These are phyloP conservation scores for Drosophila vallismaia DNA, from an alignment of 2,888 invertebrate species.

Conservation along the genomic window DNA sequence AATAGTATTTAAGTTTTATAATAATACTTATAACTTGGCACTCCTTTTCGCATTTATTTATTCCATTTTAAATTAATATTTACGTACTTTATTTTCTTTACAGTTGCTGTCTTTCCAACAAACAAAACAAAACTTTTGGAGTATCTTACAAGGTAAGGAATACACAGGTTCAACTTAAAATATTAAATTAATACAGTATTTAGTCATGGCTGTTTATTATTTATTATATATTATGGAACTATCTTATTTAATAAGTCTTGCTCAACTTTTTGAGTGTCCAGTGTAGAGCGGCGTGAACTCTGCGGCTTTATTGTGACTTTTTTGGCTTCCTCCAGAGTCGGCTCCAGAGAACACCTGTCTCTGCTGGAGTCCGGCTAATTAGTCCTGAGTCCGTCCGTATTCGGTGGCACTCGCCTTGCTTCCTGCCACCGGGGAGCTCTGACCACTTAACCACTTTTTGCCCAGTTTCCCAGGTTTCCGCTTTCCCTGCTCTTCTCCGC, in stretches of 20 bases:
- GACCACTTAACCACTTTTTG: background rate
- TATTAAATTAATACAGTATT: too few species aligned
- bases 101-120: too few species aligned
- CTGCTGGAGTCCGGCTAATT: slow-evolving; percentile 17
- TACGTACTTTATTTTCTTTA: too few species aligned
- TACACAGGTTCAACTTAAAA: too few species aligned
- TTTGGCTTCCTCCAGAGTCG: slow-evolving; percentile 4
- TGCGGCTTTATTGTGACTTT: slow-evolving; percentile 3
- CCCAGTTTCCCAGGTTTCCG: background rate
- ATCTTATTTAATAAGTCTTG: background rate
- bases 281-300: slow-evolving; percentile 7
- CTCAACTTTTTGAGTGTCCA: background rate
- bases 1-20: too few species aligned
- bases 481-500: background rate
- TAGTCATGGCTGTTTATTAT: too few species aligned
- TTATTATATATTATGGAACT: too few species aligned
- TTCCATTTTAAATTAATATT: too few species aligned
- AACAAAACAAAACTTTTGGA: too few species aligned
- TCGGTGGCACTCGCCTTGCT: slow-evolving; percentile 11
- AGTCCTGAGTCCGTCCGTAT: slow-evolving; percentile 4
- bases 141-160: too few species aligned
- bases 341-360: slow-evolving; percentile 3
- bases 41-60: too few species aligned
- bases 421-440: background rate
- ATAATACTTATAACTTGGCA: too few species aligned